phyloP scores from a whole-genome alignment of 2,113 vertebrate species.

The Zingel zingel region DNA sequence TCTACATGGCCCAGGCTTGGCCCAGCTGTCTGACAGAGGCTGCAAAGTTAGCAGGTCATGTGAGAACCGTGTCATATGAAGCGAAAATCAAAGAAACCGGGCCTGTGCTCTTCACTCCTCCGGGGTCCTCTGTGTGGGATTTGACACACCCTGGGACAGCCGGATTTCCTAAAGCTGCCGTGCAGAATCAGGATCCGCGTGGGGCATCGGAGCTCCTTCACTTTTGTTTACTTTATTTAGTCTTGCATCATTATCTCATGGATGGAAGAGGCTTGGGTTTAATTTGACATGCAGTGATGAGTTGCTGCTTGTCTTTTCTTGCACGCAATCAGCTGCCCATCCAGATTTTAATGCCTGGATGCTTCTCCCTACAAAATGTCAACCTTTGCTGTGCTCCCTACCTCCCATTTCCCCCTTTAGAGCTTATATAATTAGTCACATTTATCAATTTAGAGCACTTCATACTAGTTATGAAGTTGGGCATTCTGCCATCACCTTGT shows the following conservation, averaged over 20 bases:
- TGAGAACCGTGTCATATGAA: constrained; percentile 82
- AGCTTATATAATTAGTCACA: constrained; percentile 47
- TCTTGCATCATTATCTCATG: constrained; percentile 67
- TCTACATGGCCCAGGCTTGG: constrained; percentile 37
- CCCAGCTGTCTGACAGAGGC: constrained; percentile 78
- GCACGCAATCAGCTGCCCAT: constrained; percentile 66
- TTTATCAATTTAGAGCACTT: constrained; percentile 52
- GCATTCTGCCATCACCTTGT: constrained; percentile 80
- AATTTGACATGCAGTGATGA: constrained; percentile 61
- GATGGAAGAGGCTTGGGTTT: constrained; percentile 43
- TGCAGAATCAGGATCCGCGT: constrained; percentile 69
- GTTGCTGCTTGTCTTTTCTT: constrained; percentile 49
- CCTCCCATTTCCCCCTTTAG: constrained; percentile 6
- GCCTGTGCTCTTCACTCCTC: constrained; percentile 47
- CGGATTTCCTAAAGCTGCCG: constrained; percentile 75
- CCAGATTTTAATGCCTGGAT: constrained; percentile 7
- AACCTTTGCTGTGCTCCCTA: background rate
- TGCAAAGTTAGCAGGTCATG: constrained; percentile 79
- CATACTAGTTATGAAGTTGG: constrained; percentile 62
- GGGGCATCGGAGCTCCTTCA: constrained; percentile 45
- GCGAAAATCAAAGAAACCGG: constrained; percentile 71
- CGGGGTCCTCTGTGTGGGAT: constrained; percentile 56
- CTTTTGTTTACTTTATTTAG: constrained; percentile 81
- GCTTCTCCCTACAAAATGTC: background rate
- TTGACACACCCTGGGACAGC: constrained; percentile 70